These are phyloP conservation scores for Perizoma flavofasciatum DNA, from an alignment of 2,888 invertebrate species.

Conservation along the genomic window DNA sequence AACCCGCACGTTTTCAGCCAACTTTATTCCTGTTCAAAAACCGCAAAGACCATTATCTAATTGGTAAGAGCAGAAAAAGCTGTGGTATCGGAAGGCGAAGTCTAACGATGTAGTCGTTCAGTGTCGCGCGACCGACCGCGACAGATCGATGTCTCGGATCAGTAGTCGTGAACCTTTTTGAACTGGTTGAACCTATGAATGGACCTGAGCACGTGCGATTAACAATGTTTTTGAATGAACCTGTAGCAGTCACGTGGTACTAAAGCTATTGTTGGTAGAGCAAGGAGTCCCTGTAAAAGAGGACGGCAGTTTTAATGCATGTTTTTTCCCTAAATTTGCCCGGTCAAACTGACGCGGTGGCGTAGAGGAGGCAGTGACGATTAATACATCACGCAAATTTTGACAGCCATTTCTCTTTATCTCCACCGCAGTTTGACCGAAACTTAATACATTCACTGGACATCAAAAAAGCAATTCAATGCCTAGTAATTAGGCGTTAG, in stretches of 20 bases:
- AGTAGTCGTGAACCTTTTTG: conserved; percentile 13
- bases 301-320: no score
- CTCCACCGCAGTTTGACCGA: no score
- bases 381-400: no score
- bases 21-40: conserved; percentile 15
- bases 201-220: conserved; percentile 13
- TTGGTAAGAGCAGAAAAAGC: conserved; percentile 12
- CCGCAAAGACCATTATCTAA: conserved; percentile 13
- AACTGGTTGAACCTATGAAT: conserved; percentile 7
- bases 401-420: no score
- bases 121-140: conserved; percentile 9
- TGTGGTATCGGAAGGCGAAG: conserved; percentile 9
- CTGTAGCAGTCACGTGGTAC: no score
- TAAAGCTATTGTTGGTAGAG: no score
- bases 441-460: conserved; percentile 12
- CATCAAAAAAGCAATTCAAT: conserved; percentile 12
- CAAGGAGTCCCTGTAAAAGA: no score
- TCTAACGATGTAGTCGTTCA: conserved; percentile 3
- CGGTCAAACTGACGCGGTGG: no score
- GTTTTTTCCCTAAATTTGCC: no score
- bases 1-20: not conserved
- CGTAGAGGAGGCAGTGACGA: no score
- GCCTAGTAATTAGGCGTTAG: conserved; percentile 14
- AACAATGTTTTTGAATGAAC: no score
- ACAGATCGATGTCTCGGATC: conserved; percentile 17